phyloP scores from a whole-genome alignment of 2,888 invertebrate species.

The Eupeodes luniger region DNA sequence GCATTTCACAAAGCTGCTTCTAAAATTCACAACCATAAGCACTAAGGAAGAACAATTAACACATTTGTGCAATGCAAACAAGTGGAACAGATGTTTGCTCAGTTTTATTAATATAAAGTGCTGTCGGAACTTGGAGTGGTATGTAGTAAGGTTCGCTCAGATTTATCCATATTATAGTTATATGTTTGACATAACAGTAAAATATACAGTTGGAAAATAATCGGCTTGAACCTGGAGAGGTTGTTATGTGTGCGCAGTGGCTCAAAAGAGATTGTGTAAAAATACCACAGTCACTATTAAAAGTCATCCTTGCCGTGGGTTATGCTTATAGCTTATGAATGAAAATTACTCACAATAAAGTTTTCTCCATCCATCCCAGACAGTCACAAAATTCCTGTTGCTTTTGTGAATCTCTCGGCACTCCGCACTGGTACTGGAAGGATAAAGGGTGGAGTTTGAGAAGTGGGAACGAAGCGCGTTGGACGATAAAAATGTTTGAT shows the following conservation, averaged over 20 bases:
- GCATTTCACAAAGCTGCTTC: slow-evolving; percentile 26
- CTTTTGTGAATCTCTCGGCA: too few species aligned
- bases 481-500: too few species aligned
- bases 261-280: slow-evolving; percentile 58
- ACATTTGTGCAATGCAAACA: slow-evolving; percentile 75
- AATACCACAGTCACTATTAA: slow-evolving; percentile 70
- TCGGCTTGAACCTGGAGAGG: slow-evolving; percentile 2
- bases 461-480: too few species aligned
- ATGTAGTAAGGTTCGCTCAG: not conserved
- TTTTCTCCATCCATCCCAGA: slow-evolving; percentile 22
- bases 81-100: slow-evolving; percentile 73
- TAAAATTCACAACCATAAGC: not conserved
- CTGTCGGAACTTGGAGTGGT: slow-evolving; percentile 3
- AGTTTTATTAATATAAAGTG: slow-evolving; percentile 68
- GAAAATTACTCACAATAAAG: slow-evolving; percentile 70
- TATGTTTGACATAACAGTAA: slow-evolving; percentile 26
- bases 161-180: not conserved
- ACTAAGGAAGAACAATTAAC: slow-evolving; percentile 70
- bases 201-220: slow-evolving; percentile 60
- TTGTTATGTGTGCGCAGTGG: slow-evolving; percentile 49
- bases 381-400: too few species aligned
- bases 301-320: slow-evolving; percentile 70
- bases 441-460: too few species aligned
- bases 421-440: too few species aligned
- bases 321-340: slow-evolving; percentile 47